Conservation (phyloP, 2,888 invertebrate genomes). For the Uloborus plumipes region DNA sequence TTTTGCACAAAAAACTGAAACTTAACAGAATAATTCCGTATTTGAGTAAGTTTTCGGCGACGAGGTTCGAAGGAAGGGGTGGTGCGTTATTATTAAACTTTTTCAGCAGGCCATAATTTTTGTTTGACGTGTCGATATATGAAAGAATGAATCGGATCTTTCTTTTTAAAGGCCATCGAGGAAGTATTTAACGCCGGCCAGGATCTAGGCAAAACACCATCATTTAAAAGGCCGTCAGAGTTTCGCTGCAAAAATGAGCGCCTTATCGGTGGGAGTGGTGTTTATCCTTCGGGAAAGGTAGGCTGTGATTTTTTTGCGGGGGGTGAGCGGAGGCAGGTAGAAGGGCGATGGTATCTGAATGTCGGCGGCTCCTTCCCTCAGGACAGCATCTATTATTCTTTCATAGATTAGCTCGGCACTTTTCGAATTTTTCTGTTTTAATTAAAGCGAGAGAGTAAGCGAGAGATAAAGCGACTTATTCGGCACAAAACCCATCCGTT, state of each 20-base stretch:
- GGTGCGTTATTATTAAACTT: too few relatives aligned
- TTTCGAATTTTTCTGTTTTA: constrained; percentile 63
- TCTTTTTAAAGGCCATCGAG: not conserved
- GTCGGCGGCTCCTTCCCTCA: constrained; percentile 60
- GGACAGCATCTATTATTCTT: constrained; percentile 65
- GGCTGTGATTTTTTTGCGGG: constrained; percentile 41
- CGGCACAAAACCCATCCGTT: constrained; percentile 54
- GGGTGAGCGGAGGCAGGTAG: constrained; percentile 37
- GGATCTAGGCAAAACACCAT: constrained; percentile 57
- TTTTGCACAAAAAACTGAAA: too few relatives aligned
- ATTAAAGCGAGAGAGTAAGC: constrained; percentile 53
- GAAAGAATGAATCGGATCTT: not conserved
- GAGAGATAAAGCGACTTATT: constrained; percentile 60
- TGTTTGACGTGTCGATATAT: too few relatives aligned
- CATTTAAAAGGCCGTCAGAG: constrained; percentile 58
- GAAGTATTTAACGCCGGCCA: constrained; percentile 15
- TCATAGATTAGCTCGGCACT: constrained; percentile 64
- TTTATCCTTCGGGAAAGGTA: constrained; percentile 62
- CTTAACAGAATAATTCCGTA: too few relatives aligned
- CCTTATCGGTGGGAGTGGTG: constrained; percentile 58
- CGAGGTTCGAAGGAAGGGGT: too few relatives aligned
- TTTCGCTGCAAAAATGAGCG: constrained; percentile 43
- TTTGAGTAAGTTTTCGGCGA: too few relatives aligned
- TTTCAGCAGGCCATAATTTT: too few relatives aligned
- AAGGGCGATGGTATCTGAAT: constrained; percentile 50